Evolutionary conservation across 2,797 vertebrate species (phyloP), one percentile per base, ranked within the genome.

Genomic region (Bothrops alternatus): DNA sequence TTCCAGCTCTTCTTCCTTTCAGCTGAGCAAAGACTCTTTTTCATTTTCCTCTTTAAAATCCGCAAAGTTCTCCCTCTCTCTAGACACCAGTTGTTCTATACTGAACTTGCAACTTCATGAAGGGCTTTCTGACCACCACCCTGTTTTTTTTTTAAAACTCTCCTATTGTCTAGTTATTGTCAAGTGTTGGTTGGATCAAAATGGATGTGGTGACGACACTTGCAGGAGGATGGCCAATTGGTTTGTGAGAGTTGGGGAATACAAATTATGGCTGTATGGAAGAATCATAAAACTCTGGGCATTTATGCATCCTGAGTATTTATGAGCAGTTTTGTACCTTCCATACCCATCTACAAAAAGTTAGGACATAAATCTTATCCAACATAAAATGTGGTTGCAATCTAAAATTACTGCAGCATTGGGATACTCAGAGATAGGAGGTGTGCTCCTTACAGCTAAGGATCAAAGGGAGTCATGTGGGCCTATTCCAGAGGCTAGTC

Each of bases 381-480:
- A n/a, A 28, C 53, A 63, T 28, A 55, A 87, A 69, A 69, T 60
- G 50, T 13, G 42, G 58, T 3, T 63, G 57, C 8, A 89, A 47
- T 25, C 11, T 47, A 26, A 90, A 82, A 61, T 56, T 50, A n/a
- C 32, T 90, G 60, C 26, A 56, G 86, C 56, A 63, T 13, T 18
- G 32, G 69, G 86, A 50, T 37, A 57, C 28, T 56, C 32, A n/a
- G 4, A n/a, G 90, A 85, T 61, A 63, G 47, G 28, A 90, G 28
- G 32, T 23, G n/a, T n/a, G 16, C 69, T 82, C 26, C 69, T 88
- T 91, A 91, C 20, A 85, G 58, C 69, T 26, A 25, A 88, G 88
- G n/a, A 93, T 90, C 92, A 87, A 88, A 93, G 50, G 55, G 60
- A 56, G 57, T 26, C 92, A 91, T 69, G 69, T 89, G 86, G 69